Conservation (phyloP, 2,797 vertebrate species). For the Etheostoma perlongum region DNA sequence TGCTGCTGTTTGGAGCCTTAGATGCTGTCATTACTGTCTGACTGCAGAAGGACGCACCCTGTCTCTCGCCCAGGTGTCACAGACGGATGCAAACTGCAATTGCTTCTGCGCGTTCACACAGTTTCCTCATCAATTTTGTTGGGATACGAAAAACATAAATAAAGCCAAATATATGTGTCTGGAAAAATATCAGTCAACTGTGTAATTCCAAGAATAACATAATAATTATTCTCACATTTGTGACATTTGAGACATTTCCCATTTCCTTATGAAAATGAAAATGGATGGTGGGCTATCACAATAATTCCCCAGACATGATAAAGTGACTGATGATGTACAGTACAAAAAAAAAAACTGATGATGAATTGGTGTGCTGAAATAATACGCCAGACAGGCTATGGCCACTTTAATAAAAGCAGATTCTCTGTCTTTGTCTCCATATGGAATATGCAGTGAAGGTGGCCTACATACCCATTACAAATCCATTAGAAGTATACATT, state of each 20-base stretch:
- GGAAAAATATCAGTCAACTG: conserved; percentile 7
- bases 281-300: conserved; percentile 45
- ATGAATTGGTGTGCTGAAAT: conserved; percentile 41
- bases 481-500: conserved; percentile 33
- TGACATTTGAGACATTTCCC: conserved; percentile 37
- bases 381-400: conserved; percentile 32
- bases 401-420: conserved; percentile 46
- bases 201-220: conserved; percentile 18
- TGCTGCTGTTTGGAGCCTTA: conserved; percentile 48
- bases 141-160: conserved; percentile 2
- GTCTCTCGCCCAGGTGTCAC: conserved; percentile 62
- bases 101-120: background rate
- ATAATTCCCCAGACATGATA: conserved; percentile 35
- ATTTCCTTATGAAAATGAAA: conserved; percentile 29
- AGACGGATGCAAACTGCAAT: conserved; percentile 42
- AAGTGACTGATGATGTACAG: conserved; percentile 46
- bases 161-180: conserved; percentile 16
- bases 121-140: conserved; percentile 4
- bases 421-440: no score
- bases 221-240: background rate
- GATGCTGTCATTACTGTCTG: conserved; percentile 63
- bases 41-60: conserved; percentile 66
- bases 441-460: conserved; percentile 14
- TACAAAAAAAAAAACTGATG: conserved; percentile 37
- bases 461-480: conserved; percentile 20